Base-by-base conservation (phyloP, 2,113 vertebrate species). In the Ptilonorhynchus violaceus region DNA sequence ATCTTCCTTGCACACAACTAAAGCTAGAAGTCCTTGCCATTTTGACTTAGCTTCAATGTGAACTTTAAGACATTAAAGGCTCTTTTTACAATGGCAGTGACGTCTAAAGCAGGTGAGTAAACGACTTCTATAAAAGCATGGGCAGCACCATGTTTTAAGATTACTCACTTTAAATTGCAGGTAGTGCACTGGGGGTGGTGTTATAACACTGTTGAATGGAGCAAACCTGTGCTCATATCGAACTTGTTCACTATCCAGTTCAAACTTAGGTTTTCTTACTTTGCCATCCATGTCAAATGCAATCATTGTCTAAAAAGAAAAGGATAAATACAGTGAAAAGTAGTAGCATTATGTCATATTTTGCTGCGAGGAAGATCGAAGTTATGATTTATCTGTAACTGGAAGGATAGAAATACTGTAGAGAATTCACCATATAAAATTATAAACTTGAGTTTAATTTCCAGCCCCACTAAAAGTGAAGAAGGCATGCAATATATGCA, bases 261-360 rank as follows among this genome's bases (percentile, higher is more conserved):
- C 99, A 97, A 99, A 99, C 97, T 99, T 99, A 13, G 99, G 99
- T 89, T 99, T 99, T 80, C 98, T 99, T 55, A 99, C 99, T 98
- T 99, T 99, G 58, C 99, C 99, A 79, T 99, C 99, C 99, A 99
- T 99, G 93, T 99, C 99, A 98, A 99, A 98, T 7, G 99, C 99
- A 0, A 99, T 99, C 99, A 99, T 99, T 22, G 99, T 99, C 99
- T 99, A 96, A 62, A 93, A 59, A 39, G 19, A 8, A 74, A 89
- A n/a, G 11, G 35, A 60, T 27, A 82, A 75, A 76, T 67, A 88
- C 0, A 49, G 16, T 31, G 25, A 69, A 22, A 46, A 78, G 11
- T 19, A 24, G 46, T 47, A 78, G 35, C 37, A 89, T 70, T 39
- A 69, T 53, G 44, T 49, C 16, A 3, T 46, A n/a, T 50, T 85